Base-by-base conservation (phyloP, 2,888 invertebrate species). In the Lissocephala sabroskyi region DNA sequence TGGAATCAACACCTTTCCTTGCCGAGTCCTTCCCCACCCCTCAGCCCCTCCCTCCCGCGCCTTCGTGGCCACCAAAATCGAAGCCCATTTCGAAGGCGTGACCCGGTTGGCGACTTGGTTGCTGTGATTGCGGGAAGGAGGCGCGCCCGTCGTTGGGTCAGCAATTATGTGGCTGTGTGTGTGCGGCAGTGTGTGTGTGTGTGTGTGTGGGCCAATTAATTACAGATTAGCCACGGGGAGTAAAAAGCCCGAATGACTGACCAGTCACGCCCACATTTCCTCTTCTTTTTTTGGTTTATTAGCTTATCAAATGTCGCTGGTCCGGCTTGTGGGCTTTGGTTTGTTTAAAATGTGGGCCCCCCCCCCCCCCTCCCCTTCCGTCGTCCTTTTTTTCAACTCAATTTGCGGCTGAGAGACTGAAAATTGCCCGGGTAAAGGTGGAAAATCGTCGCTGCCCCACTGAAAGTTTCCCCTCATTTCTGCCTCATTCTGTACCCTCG, bases 151-250 rank as follows among this genome's bases (percentile, higher is more conserved):
- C n/a, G n/a, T n/a, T n/a, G n/a, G n/a, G n/a, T n/a, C n/a, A n/a
- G n/a, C n/a, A n/a, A n/a, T n/a, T n/a, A 5, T 32, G 17, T 16
- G 13, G 4, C 6, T 17, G 13, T 18, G 3, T 17, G 36, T 32
- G 45, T 46, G 55, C 56, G 56, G 58, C 73, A 59, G 78, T 60
- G 68, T 49, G 44, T n/a, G 44, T 55, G 67, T 56, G 32, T 57
- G 53, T 55, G 62, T 62, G 67, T 61, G 56, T 74, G 64, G 56
- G 60, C 48, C 70, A 68, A 68, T 79, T 75, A 79, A 77, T 79
- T 64, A 64, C 74, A 62, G 67, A 76, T 75, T 75, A 79, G 58
- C 64, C 70, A 45, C 37, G 33, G 41, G 49, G 23, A 7, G 23
- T 23, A 23, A 23, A 23, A 23, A 3, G 7, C 7, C 3, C 23